Base-by-base conservation (phyloP, 1,140 invertebrate genomes). In the Prorops nasuta region DNA sequence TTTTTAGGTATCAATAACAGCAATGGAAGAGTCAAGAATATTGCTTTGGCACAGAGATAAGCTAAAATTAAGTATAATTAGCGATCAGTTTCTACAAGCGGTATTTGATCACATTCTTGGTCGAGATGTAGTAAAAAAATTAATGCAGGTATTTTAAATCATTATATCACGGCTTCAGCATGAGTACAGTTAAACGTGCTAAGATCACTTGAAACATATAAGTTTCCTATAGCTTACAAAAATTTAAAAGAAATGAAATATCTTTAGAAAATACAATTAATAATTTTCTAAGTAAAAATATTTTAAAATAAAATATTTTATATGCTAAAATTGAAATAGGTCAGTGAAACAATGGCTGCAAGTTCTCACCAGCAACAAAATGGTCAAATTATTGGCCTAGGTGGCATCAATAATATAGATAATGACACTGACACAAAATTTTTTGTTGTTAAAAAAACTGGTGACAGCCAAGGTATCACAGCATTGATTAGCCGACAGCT, bases 101-200 rank as follows among this genome's bases (percentile, higher is more conserved):
- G 86, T 94, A 24, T 91, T 94, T 73, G 89, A 92, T 74, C 89
- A 92, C 64, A 87, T 94, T 56, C 81, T 94, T 35, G 91, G 91
- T 14, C 79, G 90, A 58, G 91, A 95, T 76, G 89, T 95, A 49
- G 91, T 93, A 9, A 89, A 91, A 66, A 94, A 95, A 76, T 80
- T 95, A 12, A 89, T 93, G 82, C 89, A 92, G 83, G 90, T 92
- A 65, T 75, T 67, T 58, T n/a, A 37, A 35, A 44, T 38, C 1
- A 40, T n/a, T n/a, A n/a, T n/a, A n/a, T n/a, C n/a, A n/a, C n/a
- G n/a, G n/a, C n/a, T n/a, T n/a, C n/a, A n/a, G n/a, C n/a, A n/a
- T n/a, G n/a, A n/a, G n/a, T n/a, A n/a, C n/a, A n/a, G n/a, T n/a
- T n/a, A n/a, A n/a, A n/a, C n/a, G n/a, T n/a, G n/a, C n/a, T n/a